These are phyloP conservation scores for Willowsia nigromaculata DNA, from an alignment of 2,888 invertebrate species.

Conservation along the genomic window DNA sequence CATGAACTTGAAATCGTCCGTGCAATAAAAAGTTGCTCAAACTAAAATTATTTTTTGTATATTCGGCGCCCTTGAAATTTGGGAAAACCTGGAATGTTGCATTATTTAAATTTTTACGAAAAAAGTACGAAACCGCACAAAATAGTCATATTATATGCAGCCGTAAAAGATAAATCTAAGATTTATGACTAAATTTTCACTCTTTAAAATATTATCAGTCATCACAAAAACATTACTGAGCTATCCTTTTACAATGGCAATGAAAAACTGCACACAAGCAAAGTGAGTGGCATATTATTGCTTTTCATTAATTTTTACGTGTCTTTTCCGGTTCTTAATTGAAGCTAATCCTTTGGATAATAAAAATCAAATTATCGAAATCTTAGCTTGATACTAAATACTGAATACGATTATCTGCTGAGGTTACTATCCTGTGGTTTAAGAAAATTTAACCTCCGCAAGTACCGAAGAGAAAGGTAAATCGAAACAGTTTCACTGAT, in stretches of 20 bases:
- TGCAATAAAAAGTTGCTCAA: too few relatives aligned
- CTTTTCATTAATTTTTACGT: neutral
- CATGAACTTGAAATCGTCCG: too few relatives aligned
- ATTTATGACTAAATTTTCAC: slow-evolving; percentile 70
- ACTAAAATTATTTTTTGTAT: too few relatives aligned
- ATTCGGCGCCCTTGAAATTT: too few relatives aligned
- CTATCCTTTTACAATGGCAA: neutral
- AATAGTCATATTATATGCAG: neutral
- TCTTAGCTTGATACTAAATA: slow-evolving; percentile 4
- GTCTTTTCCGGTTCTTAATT: slow-evolving; percentile 61
- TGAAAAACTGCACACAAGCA: neutral
- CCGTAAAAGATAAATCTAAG: slow-evolving; percentile 61
- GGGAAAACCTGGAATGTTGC: too few relatives aligned
- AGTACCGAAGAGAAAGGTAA: too few relatives aligned
- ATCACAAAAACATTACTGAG: slow-evolving; percentile 40
- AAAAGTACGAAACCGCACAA: too few relatives aligned
- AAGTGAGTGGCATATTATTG: neutral
- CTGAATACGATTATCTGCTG: neutral
- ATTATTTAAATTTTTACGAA: too few relatives aligned
- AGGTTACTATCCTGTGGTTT: too few relatives aligned
- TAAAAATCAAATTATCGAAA: slow-evolving; percentile 48
- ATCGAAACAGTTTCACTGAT: too few relatives aligned
- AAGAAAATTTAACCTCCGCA: too few relatives aligned
- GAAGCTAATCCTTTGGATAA: slow-evolving; percentile 47
- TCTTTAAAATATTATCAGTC: slow-evolving; percentile 64